A percentile compares a stretch with the other conserved stretches of the same genome.
Conservation (phyloP, 2,113 vertebrate species). For the Dipodomys ordii region DNA sequence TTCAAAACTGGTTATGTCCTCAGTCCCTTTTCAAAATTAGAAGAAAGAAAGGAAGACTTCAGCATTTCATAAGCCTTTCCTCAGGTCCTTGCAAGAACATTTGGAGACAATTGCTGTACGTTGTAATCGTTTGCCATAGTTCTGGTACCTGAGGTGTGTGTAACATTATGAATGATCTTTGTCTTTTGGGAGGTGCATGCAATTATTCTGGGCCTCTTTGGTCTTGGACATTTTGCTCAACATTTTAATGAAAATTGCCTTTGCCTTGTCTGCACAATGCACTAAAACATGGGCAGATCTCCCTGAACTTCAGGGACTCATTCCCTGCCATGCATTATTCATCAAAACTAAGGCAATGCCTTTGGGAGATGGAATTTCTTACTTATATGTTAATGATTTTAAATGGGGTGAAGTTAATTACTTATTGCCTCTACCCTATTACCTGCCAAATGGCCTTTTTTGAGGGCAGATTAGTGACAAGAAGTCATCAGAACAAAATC, state of each 20-base stretch:
- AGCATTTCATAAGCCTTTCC: constrained; percentile 60
- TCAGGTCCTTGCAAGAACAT: constrained; percentile 21
- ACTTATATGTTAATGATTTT: constrained; percentile 68
- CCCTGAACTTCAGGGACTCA: constrained; percentile 62
- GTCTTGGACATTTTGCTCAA: constrained; percentile 44
- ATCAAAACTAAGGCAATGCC: constrained; percentile 73
- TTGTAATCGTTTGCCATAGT: constrained; percentile 48
- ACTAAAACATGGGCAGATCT: constrained; percentile 69
- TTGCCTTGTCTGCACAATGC: background rate
- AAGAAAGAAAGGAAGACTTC: constrained; percentile 38
- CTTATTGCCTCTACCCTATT: constrained; percentile 41
- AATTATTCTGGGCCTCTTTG: constrained; percentile 18
- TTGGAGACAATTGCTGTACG: constrained; percentile 6
- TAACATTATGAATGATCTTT: constrained; percentile 35
- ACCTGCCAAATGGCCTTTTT: background rate
- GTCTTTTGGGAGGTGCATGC: constrained; percentile 23
- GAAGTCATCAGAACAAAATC: constrained; percentile 72
- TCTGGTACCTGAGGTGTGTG: constrained; percentile 6
- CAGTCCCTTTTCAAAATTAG: constrained; percentile 13
- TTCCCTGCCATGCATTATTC: constrained; percentile 73
- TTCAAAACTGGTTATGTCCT: background rate
- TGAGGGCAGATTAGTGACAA: constrained; percentile 13
- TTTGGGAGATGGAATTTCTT: constrained; percentile 59
- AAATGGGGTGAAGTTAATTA: constrained; percentile 73
- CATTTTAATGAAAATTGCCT: constrained; percentile 70